Conservation (phyloP, 2,888 invertebrate species). For the Drosophila nr. perissopoda region DNA sequence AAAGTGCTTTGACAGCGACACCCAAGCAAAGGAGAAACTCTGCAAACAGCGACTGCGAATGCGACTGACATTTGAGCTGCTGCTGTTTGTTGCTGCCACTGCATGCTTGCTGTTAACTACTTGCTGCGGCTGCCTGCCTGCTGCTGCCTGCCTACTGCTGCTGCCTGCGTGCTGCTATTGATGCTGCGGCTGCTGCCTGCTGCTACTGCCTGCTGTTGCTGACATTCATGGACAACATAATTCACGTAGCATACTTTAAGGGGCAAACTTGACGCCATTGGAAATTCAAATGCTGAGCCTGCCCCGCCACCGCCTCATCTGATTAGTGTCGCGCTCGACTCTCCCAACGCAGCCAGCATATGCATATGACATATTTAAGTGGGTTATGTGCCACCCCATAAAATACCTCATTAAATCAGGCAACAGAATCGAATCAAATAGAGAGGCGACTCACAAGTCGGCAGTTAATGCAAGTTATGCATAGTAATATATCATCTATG, state of each 20-base stretch:
- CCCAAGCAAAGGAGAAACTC: constrained; percentile 41
- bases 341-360: constrained; percentile 26
- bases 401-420: constrained; percentile 50
- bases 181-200: constrained; percentile 33
- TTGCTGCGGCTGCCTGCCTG: no score
- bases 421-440: constrained; percentile 14
- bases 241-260: constrained; percentile 74
- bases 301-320: constrained; percentile 60
- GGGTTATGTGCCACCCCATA: constrained; percentile 54
- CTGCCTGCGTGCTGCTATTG: constrained; percentile 9
- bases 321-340: constrained; percentile 60
- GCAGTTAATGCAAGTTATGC: constrained; percentile 53
- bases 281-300: constrained; percentile 72
- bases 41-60: constrained; percentile 31
- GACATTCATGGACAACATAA: constrained; percentile 81
- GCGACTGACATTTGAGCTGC: constrained; percentile 67
- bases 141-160: background rate
- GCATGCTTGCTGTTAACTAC: no score
- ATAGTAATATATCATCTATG: constrained; percentile 37
- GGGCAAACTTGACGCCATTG: constrained; percentile 53
- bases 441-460: constrained; percentile 39
- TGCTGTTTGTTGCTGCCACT: constrained; percentile 14
- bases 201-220: constrained; percentile 38
- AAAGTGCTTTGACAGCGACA: constrained; percentile 82
- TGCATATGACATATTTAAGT: constrained; percentile 79